Conservation (phyloP, 2,797 vertebrate species). For the Cossypha caffra region DNA sequence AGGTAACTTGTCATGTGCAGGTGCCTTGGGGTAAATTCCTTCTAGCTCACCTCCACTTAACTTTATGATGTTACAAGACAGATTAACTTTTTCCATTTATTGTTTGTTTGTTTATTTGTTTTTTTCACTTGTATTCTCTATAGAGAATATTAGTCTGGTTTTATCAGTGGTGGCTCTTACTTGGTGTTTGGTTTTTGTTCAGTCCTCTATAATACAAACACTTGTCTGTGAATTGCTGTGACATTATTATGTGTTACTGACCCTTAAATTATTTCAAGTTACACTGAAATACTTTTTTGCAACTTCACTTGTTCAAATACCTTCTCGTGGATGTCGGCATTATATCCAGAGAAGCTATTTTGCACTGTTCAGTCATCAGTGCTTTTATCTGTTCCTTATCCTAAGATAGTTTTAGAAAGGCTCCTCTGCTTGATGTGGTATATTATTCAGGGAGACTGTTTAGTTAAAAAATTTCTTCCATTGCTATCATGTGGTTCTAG, state of each 20-base stretch:
- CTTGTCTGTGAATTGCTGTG: background rate
- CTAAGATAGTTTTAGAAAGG: background rate
- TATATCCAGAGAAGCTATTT: background rate
- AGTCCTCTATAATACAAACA: background rate
- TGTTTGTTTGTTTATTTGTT: background rate
- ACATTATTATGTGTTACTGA: background rate
- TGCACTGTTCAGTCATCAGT: background rate
- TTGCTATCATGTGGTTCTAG: background rate
- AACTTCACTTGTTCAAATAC: background rate
- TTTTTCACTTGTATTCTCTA: background rate
- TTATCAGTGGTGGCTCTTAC: background rate
- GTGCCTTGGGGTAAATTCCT: background rate
- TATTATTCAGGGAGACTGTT: background rate
- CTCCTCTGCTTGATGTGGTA: fast-evolving
- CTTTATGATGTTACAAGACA: background rate
- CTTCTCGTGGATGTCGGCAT: background rate
- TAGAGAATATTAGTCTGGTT: background rate
- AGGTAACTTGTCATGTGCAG: background rate
- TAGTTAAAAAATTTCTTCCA: background rate
- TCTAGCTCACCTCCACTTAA: fast-evolving
- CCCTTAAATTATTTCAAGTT: background rate
- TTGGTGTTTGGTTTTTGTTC: background rate
- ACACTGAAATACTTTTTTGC: background rate
- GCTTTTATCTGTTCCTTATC: background rate
- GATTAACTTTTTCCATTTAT: background rate